Evolutionary conservation across 2,888 invertebrate genomes (phyloP).

Genomic region (Petrophora chlorosata): DNA sequence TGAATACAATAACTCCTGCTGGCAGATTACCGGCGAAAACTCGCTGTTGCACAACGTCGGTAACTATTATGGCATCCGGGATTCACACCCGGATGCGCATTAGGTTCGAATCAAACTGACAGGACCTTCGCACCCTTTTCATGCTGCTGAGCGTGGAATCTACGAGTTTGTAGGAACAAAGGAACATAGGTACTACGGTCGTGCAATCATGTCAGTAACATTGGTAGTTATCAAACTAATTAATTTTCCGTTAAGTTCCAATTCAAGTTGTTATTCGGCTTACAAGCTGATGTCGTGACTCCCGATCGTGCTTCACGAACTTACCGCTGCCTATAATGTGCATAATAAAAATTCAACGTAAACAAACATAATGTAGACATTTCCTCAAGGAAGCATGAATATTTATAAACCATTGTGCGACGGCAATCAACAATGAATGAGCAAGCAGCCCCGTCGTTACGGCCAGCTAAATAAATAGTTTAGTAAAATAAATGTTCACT

Average conservation of each 20-base stretch:
- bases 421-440: slow-evolving; percentile 23
- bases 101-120: neutral
- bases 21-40: neutral
- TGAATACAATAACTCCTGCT: slow-evolving; percentile 11
- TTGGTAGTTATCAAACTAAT: neutral
- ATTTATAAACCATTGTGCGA: slow-evolving; percentile 35
- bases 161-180: too few relatives aligned
- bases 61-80: slow-evolving; percentile 19
- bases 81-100: slow-evolving; percentile 2
- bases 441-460: slow-evolving; percentile 23
- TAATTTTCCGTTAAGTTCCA: slow-evolving; percentile 8
- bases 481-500: slow-evolving; percentile 24
- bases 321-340: slow-evolving; percentile 13
- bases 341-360: slow-evolving; percentile 31
- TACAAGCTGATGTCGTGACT: slow-evolving; percentile 27
- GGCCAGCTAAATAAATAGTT: slow-evolving; percentile 19
- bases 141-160: too few relatives aligned
- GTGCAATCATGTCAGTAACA: neutral
- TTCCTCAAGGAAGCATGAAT: slow-evolving; percentile 42
- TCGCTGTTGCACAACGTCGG: slow-evolving; percentile 15
- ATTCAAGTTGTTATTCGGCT: slow-evolving; percentile 9
- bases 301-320: slow-evolving; percentile 19
- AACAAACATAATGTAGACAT: slow-evolving; percentile 32
- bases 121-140: neutral
- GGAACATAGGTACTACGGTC: too few relatives aligned